A percentile compares a stretch with the other conserved stretches of the same genome.
These are phyloP conservation scores for Cydia amplana DNA, from an alignment of 1,140 invertebrate genomes.

Conservation along the genomic window DNA sequence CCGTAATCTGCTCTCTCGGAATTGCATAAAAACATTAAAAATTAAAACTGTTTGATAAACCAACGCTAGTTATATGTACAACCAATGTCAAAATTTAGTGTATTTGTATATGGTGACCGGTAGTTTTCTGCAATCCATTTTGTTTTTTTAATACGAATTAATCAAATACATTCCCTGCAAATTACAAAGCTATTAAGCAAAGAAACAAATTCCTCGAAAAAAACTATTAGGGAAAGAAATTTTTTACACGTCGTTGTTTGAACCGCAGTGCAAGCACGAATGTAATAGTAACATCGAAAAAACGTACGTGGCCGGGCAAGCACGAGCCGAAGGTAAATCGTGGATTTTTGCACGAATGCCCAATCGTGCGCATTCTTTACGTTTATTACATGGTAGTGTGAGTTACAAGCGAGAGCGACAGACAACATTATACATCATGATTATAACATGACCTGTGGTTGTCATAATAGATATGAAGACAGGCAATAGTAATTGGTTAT, in stretches of 20 bases:
- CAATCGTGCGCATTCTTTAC: constrained; percentile 44
- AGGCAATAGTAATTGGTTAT: too few relatives aligned
- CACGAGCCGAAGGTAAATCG: constrained; percentile 45
- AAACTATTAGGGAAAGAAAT: neutral
- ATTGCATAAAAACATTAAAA: neutral
- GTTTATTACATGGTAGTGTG: constrained; percentile 21
- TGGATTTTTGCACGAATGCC: constrained; percentile 61
- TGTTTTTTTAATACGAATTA: too few relatives aligned
- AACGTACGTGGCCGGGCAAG: constrained; percentile 27
- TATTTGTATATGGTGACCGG: too few relatives aligned
- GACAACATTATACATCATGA: neutral
- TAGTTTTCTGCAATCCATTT: too few relatives aligned
- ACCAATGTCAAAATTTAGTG: too few relatives aligned
- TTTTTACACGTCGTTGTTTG: neutral
- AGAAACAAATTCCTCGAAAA: neutral
- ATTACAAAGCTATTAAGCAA: neutral
- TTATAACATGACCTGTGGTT: constrained; percentile 1
- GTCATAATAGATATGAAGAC: neutral
- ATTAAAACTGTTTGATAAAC: neutral
- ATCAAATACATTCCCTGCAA: neutral
- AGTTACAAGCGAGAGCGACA: constrained; percentile 20
- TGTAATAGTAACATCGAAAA: constrained; percentile 24
- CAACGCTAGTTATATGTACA: too few relatives aligned
- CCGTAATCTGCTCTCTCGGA: neutral
- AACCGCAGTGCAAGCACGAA: constrained; percentile 10